These are phyloP conservation scores for Polia nebulosa DNA, from an alignment of 2,888 invertebrate genomes.

Conservation along the genomic window DNA sequence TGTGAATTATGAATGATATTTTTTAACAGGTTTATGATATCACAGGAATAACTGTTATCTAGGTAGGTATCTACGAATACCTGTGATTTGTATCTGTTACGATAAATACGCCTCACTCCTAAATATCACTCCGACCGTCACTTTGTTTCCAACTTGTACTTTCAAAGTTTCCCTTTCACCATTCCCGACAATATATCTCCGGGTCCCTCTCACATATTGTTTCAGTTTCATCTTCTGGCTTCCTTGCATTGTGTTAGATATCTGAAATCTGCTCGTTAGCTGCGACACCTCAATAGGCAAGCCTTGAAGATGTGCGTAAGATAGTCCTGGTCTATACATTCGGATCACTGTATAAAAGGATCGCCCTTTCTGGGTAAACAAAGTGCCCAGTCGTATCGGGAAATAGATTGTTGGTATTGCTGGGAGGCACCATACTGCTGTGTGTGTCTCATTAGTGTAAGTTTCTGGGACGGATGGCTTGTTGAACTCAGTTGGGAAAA, in stretches of 20 bases:
- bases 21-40: too few relatives aligned
- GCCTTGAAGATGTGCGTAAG: slow-evolving; percentile 55
- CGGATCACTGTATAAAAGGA: slow-evolving; percentile 40
- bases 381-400: slow-evolving; percentile 34
- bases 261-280: slow-evolving; percentile 82
- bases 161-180: slow-evolving; percentile 17
- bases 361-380: slow-evolving; percentile 49
- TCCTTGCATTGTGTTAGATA: slow-evolving; percentile 70
- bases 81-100: too few relatives aligned
- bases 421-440: slow-evolving; percentile 16
- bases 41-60: too few relatives aligned
- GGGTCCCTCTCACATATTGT: slow-evolving; percentile 13
- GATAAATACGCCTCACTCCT: too few relatives aligned
- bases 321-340: slow-evolving; percentile 51
- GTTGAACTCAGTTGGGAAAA: not conserved
- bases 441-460: slow-evolving; percentile 38
- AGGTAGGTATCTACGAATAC: too few relatives aligned
- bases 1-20: too few relatives aligned
- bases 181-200: slow-evolving; percentile 7
- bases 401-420: slow-evolving; percentile 34
- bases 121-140: too few relatives aligned
- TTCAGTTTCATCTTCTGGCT: slow-evolving; percentile 12
- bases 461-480: not conserved
- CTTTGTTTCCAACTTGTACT: not conserved
- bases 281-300: slow-evolving; percentile 81